Evolutionary conservation across 2,113 vertebrate species (phyloP).

Genomic region (Myocastor coypus): DNA sequence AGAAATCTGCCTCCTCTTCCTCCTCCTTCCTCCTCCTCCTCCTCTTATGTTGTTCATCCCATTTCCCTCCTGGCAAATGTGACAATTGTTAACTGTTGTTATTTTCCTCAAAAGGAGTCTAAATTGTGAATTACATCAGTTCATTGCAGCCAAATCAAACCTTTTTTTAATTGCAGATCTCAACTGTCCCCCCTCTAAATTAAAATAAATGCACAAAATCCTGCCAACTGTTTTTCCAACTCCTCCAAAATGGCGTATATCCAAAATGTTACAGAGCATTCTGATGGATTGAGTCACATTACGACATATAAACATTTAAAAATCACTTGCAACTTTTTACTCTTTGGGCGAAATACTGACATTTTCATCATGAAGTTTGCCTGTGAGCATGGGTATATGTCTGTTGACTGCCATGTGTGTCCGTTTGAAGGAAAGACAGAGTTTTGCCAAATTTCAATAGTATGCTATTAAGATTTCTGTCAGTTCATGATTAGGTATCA

Average conservation of each 20-base stretch:
- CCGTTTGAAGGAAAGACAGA: conserved; percentile 26
- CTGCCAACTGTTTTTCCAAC: conserved; percentile 72
- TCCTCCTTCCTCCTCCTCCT: accelerated
- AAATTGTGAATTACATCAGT: conserved; percentile 69
- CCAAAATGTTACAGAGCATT: conserved; percentile 59
- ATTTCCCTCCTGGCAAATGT: neutral
- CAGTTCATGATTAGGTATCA: neutral
- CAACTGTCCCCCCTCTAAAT: conserved; percentile 68
- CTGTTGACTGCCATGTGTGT: conserved; percentile 39
- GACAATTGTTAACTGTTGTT: conserved; percentile 50
- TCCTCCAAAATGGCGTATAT: conserved; percentile 71
- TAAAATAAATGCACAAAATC: conserved; percentile 68
- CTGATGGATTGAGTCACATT: conserved; percentile 59
- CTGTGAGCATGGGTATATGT: conserved; percentile 2
- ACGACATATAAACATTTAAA: conserved; percentile 65
- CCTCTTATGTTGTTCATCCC: neutral
- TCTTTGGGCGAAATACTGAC: conserved; percentile 51
- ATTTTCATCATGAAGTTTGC: conserved; percentile 11
- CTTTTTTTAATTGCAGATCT: conserved; percentile 72
- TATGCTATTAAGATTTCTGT: neutral
- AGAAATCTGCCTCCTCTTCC: neutral
- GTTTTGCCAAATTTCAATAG: neutral
- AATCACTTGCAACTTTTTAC: conserved; percentile 68
- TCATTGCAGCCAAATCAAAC: conserved; percentile 67
- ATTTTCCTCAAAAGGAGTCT: conserved; percentile 68